Percentiles rank a stretch among this genome's conserved stretches.
phyloP scores from a whole-genome alignment of 2,113 vertebrate species.

The Progne subis region DNA sequence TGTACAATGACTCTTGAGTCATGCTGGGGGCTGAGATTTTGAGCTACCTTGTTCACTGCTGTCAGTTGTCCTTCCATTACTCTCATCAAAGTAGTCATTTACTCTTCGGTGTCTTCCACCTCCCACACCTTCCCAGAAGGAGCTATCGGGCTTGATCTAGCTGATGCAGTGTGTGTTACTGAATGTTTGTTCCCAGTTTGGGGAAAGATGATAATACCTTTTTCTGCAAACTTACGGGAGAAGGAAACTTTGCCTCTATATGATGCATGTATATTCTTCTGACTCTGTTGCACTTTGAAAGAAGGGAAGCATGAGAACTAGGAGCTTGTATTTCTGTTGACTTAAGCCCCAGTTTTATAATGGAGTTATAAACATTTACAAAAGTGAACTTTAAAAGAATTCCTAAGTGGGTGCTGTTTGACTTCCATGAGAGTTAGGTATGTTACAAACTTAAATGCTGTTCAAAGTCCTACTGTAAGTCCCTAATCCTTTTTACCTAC shows the following conservation, averaged over 20 bases:
- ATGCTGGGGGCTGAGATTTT: not conserved
- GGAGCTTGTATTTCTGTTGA: not conserved
- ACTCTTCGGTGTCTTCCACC: not conserved
- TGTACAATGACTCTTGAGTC: not conserved
- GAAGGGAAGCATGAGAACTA: not conserved
- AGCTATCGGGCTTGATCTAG: not conserved
- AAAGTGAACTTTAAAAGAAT: not conserved
- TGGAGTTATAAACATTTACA: not conserved
- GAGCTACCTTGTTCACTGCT: not conserved
- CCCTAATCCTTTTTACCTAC: not conserved
- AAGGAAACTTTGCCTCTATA: not conserved
- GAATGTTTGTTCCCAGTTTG: not conserved
- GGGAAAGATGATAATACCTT: not conserved
- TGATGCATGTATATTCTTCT: not conserved
- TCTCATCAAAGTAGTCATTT: not conserved
- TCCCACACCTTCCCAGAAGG: not conserved
- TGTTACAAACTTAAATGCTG: not conserved
- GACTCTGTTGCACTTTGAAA: not conserved
- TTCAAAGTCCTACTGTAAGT: not conserved
- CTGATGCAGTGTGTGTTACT: not conserved
- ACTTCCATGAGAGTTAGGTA: not conserved
- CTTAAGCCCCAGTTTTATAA: not conserved
- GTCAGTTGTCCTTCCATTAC: constrained; percentile 13
- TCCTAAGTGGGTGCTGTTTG: not conserved
- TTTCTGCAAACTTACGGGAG: not conserved